Percentiles rank a stretch among this genome's conserved stretches.
phyloP scores from a whole-genome alignment of 2,113 vertebrate species.

The Aptenodytes forsteri region DNA sequence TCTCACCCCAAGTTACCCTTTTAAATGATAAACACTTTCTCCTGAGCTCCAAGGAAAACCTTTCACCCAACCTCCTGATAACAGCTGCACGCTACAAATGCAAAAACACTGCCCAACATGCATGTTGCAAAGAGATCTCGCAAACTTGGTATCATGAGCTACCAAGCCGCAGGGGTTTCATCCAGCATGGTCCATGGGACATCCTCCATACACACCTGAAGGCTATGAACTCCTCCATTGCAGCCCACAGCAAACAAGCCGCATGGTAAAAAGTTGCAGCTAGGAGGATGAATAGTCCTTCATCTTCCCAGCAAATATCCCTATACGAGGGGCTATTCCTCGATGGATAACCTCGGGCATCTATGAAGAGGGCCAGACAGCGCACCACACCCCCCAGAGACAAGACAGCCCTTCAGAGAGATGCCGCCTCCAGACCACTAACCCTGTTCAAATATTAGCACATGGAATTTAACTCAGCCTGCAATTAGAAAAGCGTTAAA shows the following conservation, averaged over 20 bases:
- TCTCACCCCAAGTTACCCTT: slow-evolving; percentile 33
- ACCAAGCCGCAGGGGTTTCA: not conserved
- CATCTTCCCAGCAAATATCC: not conserved
- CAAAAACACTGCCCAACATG: not conserved
- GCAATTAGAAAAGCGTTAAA: not conserved
- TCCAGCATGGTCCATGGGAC: rapidly evolving
- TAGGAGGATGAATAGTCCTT: not conserved
- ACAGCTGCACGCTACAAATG: not conserved
- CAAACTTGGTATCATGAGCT: not conserved
- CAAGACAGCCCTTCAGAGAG: not conserved
- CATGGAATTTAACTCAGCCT: not conserved
- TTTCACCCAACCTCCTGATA: not conserved
- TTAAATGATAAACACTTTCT: slow-evolving; percentile 28
- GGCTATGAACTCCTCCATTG: not conserved
- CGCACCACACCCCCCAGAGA: not conserved
- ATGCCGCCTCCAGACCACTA: not conserved
- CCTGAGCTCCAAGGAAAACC: not conserved
- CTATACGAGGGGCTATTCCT: not conserved
- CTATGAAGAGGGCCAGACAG: not conserved
- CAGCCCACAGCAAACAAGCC: not conserved
- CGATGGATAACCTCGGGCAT: not conserved
- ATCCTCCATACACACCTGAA: not conserved
- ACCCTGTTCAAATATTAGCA: slow-evolving; percentile 22
- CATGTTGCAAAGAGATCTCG: not conserved
- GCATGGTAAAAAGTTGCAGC: rapidly evolving